Base-by-base conservation (phyloP, 2,113 vertebrate species). In the Calyptomena viridis region DNA sequence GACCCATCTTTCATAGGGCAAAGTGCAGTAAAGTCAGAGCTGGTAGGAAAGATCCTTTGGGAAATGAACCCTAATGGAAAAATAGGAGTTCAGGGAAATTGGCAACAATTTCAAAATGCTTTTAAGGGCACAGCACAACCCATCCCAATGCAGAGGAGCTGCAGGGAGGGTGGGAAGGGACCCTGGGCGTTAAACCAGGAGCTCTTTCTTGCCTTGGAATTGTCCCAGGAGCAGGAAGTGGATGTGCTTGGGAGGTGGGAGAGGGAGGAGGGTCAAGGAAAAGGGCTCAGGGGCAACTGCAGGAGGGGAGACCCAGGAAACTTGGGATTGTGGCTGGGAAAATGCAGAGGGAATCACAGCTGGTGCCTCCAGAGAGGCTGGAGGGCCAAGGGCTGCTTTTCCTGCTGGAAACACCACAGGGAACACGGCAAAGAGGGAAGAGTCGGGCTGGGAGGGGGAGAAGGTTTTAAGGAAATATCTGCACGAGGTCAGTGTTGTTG, bases 321-420 rank as follows among this genome's bases (percentile, higher is more conserved):
- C 17, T 19, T 8, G 20, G n/a, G 19, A 10, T 75, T 46, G 5
- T 3, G 17, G 2, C 6, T 5, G 71, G 12, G 2, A 20, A 62
- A 40, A 6, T 1, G 0, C 28, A 8, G 74, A 30, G 40, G 3
- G 22, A 14, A 20, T n/a, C 14, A 15, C 11, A 6, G n/a, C 6
- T 24, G 60, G 25, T 21, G n/a, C 76, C 55, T 28, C 11, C 62
- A 5, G 62, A 17, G 75, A 1, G 35, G 37, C 28, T 31, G n/a
- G 28, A 46, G 62, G 0, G 0, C 27, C 1, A 0, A 16, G 21
- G 4, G 20, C 77, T 46, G 12, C 27, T 19, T 19, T 39, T 12
- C 31, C 42, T 62, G 50, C 46, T 47, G 46, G 13, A 30, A 66
- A 5, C 35, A 40, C 11, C 71, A 23, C 22, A 52, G 50, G 27